A percentile compares a stretch with the other conserved stretches of the same genome.
These are phyloP conservation scores for Gobiocypris rarus DNA, from an alignment of 2,113 vertebrate genomes.

Conservation along the genomic window DNA sequence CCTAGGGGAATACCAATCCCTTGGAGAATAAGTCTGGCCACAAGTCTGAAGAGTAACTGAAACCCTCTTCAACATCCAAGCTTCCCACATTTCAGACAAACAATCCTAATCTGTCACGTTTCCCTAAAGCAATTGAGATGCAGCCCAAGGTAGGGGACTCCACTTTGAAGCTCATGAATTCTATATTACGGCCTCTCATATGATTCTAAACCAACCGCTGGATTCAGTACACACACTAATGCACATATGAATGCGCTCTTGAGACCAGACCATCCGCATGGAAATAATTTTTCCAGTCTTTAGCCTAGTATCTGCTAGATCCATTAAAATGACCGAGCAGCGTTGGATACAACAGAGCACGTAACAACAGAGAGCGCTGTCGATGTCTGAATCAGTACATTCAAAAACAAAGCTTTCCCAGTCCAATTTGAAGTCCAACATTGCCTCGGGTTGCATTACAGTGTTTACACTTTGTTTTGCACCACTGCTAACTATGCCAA, in stretches of 20 bases:
- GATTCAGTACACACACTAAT: constrained; percentile 3
- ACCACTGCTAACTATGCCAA: background rate
- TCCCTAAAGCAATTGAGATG: constrained; percentile 34
- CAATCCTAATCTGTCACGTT: background rate
- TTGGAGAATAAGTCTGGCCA: constrained; percentile 12
- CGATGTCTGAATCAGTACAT: background rate
- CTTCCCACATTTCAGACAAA: constrained; percentile 26
- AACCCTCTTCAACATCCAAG: background rate
- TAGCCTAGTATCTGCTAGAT: constrained; percentile 35
- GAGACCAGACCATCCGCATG: constrained; percentile 19
- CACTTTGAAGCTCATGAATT: constrained; percentile 10
- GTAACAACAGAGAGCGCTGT: background rate
- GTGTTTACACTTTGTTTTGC: background rate
- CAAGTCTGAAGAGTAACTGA: constrained; percentile 25
- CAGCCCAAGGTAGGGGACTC: constrained; percentile 26
- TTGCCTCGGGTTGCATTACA: background rate
- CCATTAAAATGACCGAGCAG: constrained; percentile 40
- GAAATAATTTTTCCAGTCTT: constrained; percentile 51
- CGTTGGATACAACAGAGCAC: background rate
- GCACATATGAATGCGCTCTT: constrained; percentile 12
- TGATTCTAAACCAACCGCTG: constrained; percentile 28
- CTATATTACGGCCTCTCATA: constrained; percentile 10
- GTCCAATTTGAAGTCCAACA: background rate
- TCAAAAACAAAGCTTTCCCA: background rate
- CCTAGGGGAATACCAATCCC: constrained; percentile 16